Evolutionary conservation across 2,113 vertebrate genomes (phyloP), one percentile per base, ranked within the genome.

Genomic region (Axis porcinus): DNA sequence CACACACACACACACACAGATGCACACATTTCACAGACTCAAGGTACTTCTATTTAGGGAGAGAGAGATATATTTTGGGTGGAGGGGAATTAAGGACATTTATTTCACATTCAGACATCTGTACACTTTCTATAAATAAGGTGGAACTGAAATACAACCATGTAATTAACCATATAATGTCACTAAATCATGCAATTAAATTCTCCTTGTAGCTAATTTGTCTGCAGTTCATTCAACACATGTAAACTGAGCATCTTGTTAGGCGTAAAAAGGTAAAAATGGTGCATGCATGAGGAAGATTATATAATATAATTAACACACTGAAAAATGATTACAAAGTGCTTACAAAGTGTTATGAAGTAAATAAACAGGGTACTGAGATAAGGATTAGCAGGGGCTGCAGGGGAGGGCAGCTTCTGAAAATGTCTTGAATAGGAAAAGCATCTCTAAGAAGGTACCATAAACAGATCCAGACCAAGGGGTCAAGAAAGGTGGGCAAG

Each of bases 121-220:
- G 99, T 99, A 99, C 99, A 99, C 98, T 91, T 98, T 99, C 99
- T 99, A 99, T 99, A 99, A 99, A 99, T 99, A 99, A 99, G 33
- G 67, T 97, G 95, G 96, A 98, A 97, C 98, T 95, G 95, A 97
- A 98, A 45, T 58, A 89, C 55, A 91, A 52, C 55, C 89, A 86
- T 7, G 64, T 15, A 78, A 83, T 87, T 95, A 57, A 79, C 17
- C 47, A 91, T 58, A 67, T 13, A 78, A 67, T 85, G 11, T 50
- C 85, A 86, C 70, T 55, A 50, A 89, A 83, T n/a, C 78, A 70
- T 45, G n/a, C 50, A 70, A 88, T 70, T 91, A 70, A 96, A 64
- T 89, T 87, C 83, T 81, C 76, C 50, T 83, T 64, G 43, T 55
- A 86, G 78, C n/a, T 93, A 57, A 95, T 78, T 83, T 95, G 40